phyloP scores from a whole-genome alignment of 2,888 invertebrate species.

The Auanema sp. region DNA sequence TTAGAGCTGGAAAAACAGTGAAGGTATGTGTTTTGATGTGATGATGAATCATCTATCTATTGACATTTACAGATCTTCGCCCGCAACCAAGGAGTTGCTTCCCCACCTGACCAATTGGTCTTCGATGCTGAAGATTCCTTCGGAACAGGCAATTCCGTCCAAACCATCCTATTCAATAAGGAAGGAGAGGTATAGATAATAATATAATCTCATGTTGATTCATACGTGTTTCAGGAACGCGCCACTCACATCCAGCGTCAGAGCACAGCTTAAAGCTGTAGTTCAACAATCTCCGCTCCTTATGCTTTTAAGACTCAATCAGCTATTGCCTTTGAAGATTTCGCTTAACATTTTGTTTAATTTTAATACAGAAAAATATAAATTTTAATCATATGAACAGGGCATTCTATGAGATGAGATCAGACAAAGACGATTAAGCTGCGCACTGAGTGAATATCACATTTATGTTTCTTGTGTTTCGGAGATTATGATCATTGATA shows the following conservation, averaged over 20 bases:
- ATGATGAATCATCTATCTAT: background rate
- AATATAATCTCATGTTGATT: background rate
- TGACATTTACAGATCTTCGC: conserved; percentile 42
- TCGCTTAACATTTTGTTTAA: too few species aligned
- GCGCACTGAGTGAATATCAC: too few species aligned
- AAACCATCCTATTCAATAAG: conserved; percentile 62
- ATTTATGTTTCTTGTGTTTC: too few species aligned
- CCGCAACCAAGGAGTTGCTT: conserved; percentile 49
- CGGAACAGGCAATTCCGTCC: conserved; percentile 59
- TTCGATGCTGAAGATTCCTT: conserved; percentile 61
- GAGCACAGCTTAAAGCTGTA: conserved; percentile 19
- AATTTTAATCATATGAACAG: too few species aligned
- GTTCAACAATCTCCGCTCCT: background rate
- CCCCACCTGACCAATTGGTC: conserved; percentile 58
- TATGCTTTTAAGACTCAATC: background rate
- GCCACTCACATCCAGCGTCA: conserved; percentile 59
- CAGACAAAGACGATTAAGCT: too few species aligned
- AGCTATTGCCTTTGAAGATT: background rate
- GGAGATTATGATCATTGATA: too few species aligned
- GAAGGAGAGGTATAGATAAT: conserved; percentile 56
- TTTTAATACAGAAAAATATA: too few species aligned
- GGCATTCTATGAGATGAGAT: too few species aligned
- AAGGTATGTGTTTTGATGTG: conserved; percentile 32
- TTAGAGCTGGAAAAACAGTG: conserved; percentile 47
- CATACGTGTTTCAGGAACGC: conserved; percentile 47